phyloP scores from a whole-genome alignment of 2,888 invertebrate genomes.

The Himalopsyche tibetana region DNA sequence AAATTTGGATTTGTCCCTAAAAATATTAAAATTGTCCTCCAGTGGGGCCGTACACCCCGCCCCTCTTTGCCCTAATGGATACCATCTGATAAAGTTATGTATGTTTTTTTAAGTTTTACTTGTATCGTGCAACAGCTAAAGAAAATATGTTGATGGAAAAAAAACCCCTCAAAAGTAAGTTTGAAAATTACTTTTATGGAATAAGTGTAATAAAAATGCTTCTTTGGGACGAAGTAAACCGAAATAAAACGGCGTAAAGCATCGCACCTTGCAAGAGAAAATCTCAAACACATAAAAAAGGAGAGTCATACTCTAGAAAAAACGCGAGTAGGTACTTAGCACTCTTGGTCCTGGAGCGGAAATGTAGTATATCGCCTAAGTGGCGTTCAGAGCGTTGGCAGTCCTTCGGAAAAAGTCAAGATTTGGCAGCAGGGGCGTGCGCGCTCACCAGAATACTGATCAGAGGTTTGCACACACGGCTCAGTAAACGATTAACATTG shows the following conservation, averaged over 20 bases:
- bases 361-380: constrained; percentile 4
- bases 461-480: not conserved
- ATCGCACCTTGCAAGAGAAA: not conserved
- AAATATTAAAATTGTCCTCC: too few species aligned
- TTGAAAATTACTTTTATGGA: too few species aligned
- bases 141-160: too few species aligned
- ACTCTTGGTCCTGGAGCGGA: not conserved
- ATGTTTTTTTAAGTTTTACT: too few species aligned
- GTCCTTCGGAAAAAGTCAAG: constrained; percentile 22
- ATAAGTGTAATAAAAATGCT: too few species aligned
- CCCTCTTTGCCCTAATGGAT: too few species aligned
- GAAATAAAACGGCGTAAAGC: not conserved
- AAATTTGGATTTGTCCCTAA: too few species aligned
- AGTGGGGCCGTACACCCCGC: too few species aligned
- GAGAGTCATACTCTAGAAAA: not conserved
- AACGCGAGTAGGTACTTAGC: not conserved
- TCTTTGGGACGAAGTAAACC: too few species aligned
- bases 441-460: not conserved
- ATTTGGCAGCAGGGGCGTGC: not conserved
- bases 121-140: too few species aligned
- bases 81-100: too few species aligned
- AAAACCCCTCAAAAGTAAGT: too few species aligned
- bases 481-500: not conserved
- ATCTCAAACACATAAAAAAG: constrained; percentile 11
- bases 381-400: not conserved